phyloP scores from a whole-genome alignment of 2,113 vertebrate species.

The Microtus montanus region DNA sequence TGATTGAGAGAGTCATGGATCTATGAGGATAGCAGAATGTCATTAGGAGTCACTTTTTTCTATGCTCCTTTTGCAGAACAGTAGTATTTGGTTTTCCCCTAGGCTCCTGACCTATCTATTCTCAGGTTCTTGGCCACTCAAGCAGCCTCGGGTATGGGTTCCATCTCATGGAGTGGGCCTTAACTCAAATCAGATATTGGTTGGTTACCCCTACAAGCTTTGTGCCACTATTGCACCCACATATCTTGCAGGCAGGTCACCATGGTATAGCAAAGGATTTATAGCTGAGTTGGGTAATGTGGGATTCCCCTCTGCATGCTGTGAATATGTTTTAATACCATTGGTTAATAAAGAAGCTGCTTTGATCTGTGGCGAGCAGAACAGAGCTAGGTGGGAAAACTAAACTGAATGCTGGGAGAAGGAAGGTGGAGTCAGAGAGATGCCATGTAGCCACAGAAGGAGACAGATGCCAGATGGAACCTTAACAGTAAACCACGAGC shows the following conservation, averaged over 20 bases:
- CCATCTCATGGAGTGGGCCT: background rate
- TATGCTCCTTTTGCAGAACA: background rate
- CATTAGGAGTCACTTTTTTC: background rate
- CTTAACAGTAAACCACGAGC: too few species aligned
- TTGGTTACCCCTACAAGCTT: background rate
- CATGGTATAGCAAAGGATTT: background rate
- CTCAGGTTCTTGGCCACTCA: background rate
- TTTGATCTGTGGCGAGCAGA: too few species aligned
- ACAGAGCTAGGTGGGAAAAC: too few species aligned
- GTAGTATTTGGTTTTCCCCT: background rate
- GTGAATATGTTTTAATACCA: too few species aligned
- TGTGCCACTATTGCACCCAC: background rate
- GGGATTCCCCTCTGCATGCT: too few species aligned
- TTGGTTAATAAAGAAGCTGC: too few species aligned
- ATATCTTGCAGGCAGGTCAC: background rate
- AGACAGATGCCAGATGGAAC: too few species aligned
- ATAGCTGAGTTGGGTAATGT: background rate
- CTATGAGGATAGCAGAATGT: background rate
- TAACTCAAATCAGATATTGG: background rate
- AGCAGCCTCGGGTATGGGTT: background rate
- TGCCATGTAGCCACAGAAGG: too few species aligned
- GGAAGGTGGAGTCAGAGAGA: too few species aligned
- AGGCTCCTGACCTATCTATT: background rate
- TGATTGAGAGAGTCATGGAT: background rate
- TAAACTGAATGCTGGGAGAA: too few species aligned